phyloP scores from a whole-genome alignment of 2,113 vertebrate species.

The Otolemur garnettii region DNA sequence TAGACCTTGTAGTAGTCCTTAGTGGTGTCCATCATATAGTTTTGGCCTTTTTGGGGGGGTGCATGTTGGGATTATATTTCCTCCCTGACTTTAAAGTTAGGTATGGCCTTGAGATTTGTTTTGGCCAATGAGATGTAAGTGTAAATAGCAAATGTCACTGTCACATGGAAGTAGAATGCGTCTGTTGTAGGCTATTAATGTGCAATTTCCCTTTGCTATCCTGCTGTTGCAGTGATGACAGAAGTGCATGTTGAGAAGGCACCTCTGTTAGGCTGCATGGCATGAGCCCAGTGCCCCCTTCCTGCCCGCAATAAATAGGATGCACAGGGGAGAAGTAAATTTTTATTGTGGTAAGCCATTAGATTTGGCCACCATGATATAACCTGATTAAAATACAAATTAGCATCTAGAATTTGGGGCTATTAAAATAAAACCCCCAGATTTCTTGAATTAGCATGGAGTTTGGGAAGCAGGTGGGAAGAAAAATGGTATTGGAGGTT shows the following conservation, averaged over 20 bases:
- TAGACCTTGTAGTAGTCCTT: neutral
- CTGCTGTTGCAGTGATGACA: neutral
- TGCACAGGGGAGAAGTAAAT: neutral
- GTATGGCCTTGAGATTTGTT: neutral
- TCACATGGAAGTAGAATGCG: neutral
- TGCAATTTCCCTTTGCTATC: neutral
- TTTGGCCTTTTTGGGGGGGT: neutral
- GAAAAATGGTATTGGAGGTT: constrained; percentile 15
- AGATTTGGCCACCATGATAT: neutral
- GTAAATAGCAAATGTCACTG: neutral
- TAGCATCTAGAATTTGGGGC: neutral
- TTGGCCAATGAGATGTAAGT: neutral
- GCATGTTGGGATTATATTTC: neutral
- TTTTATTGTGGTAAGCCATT: neutral
- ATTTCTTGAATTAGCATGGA: neutral
- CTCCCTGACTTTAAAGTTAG: neutral
- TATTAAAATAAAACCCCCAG: neutral
- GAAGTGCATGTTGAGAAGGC: neutral
- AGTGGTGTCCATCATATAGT: neutral
- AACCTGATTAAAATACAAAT: neutral
- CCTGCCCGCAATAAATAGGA: neutral
- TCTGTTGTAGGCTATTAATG: neutral
- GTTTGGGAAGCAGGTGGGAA: neutral
- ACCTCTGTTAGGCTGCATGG: neutral
- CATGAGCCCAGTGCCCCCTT: neutral